Conservation (phyloP, 2,797 vertebrate genomes). For the Delichon dasypus region DNA sequence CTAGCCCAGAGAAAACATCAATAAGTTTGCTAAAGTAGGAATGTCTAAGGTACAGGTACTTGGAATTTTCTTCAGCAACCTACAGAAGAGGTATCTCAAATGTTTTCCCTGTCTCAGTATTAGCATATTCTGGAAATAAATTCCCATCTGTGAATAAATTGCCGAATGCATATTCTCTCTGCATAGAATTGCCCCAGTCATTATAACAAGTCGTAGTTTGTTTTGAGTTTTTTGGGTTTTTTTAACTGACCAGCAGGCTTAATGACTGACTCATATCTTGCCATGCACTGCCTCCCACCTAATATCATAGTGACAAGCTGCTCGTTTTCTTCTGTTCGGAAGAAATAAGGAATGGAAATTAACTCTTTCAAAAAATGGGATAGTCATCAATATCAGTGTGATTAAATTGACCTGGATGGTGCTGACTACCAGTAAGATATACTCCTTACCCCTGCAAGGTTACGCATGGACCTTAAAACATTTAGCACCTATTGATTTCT, state of each 20-base stretch:
- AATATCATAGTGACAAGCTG: not conserved
- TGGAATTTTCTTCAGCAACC: not conserved
- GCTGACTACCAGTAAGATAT: not conserved
- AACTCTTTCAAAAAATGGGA: not conserved
- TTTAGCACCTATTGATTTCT: not conserved
- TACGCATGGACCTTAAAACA: not conserved
- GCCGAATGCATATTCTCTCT: not conserved
- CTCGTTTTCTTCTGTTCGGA: conserved; percentile 7
- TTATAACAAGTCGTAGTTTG: not conserved
- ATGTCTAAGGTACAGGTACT: not conserved
- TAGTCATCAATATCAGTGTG: not conserved
- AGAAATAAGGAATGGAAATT: not conserved
- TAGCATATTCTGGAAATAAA: not conserved
- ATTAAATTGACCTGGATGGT: not conserved
- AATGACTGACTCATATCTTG: conserved; percentile 7
- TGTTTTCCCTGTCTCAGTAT: not conserved
- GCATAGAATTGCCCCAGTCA: not conserved
- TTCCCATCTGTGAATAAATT: not conserved
- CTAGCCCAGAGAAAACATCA: not conserved
- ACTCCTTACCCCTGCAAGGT: not conserved
- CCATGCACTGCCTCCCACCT: not conserved
- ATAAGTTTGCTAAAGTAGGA: not conserved
- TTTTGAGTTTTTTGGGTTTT: not conserved
- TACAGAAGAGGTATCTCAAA: not conserved
- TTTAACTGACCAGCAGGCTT: conserved; percentile 10